A percentile compares a stretch with the other conserved stretches of the same genome.
phyloP scores from a whole-genome alignment of 2,113 vertebrate species.

The Platichthys flesus region DNA sequence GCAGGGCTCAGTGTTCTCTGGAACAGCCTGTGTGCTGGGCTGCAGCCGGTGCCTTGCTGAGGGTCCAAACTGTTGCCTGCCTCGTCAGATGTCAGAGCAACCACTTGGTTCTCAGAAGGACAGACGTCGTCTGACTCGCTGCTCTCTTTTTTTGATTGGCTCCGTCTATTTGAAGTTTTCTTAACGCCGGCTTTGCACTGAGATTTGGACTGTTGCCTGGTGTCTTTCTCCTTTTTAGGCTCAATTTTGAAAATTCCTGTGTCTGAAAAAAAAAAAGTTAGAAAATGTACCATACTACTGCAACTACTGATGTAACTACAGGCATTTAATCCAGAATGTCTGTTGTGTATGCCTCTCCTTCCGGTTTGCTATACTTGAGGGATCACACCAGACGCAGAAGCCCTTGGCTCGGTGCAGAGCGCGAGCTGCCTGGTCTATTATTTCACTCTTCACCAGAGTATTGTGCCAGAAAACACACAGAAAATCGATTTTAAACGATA shows the following conservation, averaged over 20 bases:
- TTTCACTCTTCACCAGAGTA: too few relatives aligned
- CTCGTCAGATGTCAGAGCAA: not conserved
- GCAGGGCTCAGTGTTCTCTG: slow-evolving; percentile 85
- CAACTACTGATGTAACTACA: not conserved
- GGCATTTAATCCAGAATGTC: too few relatives aligned
- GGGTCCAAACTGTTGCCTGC: slow-evolving; percentile 6
- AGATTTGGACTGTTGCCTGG: slow-evolving; percentile 41
- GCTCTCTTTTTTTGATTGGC: slow-evolving; percentile 53
- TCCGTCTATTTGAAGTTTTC: slow-evolving; percentile 43
- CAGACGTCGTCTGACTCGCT: fast-evolving
- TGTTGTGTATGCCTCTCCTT: too few relatives aligned
- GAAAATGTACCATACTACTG: not conserved
- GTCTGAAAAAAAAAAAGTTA: slow-evolving; percentile 36
- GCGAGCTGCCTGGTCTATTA: too few relatives aligned
- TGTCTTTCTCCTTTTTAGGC: slow-evolving; percentile 47
- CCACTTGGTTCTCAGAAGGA: slow-evolving; percentile 15
- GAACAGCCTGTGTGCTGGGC: slow-evolving; percentile 72
- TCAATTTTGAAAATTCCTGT: slow-evolving; percentile 32
- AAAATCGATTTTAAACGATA: too few relatives aligned
- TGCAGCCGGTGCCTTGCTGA: slow-evolving; percentile 13
- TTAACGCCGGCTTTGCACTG: slow-evolving; percentile 45
- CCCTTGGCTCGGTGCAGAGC: too few relatives aligned
- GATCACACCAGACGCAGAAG: too few relatives aligned
- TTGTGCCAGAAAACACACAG: too few relatives aligned
- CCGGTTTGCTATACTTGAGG: too few relatives aligned